Percentiles rank a stretch among this genome's conserved stretches.
phyloP scores from a whole-genome alignment of 1,140 invertebrate species.

The Drosophila jambulina region DNA sequence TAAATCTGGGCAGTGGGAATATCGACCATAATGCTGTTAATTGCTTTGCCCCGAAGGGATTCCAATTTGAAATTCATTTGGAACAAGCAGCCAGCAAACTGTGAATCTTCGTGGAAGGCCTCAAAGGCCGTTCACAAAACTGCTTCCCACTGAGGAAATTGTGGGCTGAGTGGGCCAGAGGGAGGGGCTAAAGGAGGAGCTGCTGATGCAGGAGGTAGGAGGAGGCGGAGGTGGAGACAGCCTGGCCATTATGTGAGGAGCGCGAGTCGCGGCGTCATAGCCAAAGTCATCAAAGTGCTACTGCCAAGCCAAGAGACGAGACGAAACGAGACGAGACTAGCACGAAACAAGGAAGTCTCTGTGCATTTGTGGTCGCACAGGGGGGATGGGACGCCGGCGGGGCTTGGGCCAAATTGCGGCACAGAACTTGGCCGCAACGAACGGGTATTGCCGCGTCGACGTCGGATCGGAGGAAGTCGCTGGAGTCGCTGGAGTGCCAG shows the following conservation, averaged over 20 bases:
- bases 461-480: constrained; percentile 43
- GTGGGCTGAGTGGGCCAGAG: constrained; percentile 16
- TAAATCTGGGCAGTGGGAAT: constrained; percentile 36
- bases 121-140: constrained; percentile 31
- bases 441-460: constrained; percentile 39
- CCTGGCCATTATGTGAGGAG: constrained; percentile 32
- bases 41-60: constrained; percentile 35
- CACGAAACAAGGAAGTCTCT: constrained; percentile 80
- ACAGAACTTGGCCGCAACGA: constrained; percentile 77
- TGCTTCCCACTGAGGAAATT: constrained; percentile 31
- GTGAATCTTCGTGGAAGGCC: constrained; percentile 40
- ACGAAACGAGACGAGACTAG: constrained; percentile 56
- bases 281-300: constrained; percentile 79
- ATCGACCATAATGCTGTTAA: constrained; percentile 37
- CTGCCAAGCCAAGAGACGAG: constrained; percentile 61
- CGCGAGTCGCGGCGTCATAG: constrained; percentile 46
- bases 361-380: constrained; percentile 50
- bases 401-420: constrained; percentile 65
- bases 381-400: background rate
- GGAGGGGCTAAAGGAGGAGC: constrained; percentile 4
- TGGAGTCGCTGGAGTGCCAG: constrained; percentile 2
- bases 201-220: constrained; percentile 4
- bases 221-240: constrained; percentile 34
- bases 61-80: constrained; percentile 42
- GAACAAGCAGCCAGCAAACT: constrained; percentile 28